Evolutionary conservation across 2,888 invertebrate species (phyloP).

Genomic region (Zaprionus bogoriensis): DNA sequence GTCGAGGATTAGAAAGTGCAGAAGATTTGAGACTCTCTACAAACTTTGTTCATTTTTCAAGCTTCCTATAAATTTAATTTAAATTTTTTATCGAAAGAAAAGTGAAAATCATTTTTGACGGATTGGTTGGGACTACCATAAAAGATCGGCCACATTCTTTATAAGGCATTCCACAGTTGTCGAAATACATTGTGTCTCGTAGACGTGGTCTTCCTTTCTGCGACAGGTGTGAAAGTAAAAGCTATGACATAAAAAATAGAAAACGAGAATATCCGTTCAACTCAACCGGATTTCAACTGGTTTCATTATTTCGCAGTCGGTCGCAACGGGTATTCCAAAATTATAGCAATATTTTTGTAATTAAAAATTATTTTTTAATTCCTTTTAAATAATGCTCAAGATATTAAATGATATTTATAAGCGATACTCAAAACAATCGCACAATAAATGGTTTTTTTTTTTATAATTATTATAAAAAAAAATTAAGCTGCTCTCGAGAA

Average conservation of each 20-base stretch:
- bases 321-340: not conserved
- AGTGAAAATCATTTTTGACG: constrained; percentile 30
- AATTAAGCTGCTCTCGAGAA: too few relatives aligned
- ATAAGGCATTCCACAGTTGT: constrained; percentile 26
- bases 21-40: too few relatives aligned
- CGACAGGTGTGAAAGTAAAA: constrained; percentile 30
- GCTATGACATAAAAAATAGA: not conserved
- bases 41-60: too few relatives aligned
- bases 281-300: not conserved
- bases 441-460: too few relatives aligned
- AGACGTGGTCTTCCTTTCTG: constrained; percentile 1
- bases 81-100: not conserved
- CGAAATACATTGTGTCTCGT: not conserved
- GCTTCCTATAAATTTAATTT: not conserved
- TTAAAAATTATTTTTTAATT: too few relatives aligned
- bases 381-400: too few relatives aligned
- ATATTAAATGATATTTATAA: too few relatives aligned
- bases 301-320: not conserved
- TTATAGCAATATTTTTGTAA: too few relatives aligned
- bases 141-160: constrained; percentile 1
- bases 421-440: too few relatives aligned
- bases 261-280: not conserved
- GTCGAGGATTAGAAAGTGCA: not conserved
- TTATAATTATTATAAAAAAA: too few relatives aligned
- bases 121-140: constrained; percentile 18